Evolutionary conservation across 1,140 invertebrate species (phyloP).

Genomic region (Sarcophaga peregrina): DNA sequence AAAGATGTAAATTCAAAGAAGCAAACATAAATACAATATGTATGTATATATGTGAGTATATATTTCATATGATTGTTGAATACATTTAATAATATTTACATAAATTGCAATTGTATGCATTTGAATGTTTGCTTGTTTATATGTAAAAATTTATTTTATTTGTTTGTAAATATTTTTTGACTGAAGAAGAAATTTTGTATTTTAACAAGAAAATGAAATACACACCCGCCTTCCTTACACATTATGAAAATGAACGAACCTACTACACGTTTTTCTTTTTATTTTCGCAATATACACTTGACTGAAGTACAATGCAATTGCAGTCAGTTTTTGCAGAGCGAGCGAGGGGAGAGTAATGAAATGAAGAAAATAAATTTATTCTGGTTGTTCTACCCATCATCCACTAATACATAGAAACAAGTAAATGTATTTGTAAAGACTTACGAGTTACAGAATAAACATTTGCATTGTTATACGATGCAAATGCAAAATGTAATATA

Average conservation of each 20-base stretch:
- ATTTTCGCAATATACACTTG: conserved; percentile 14
- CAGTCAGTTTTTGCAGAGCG: conserved; percentile 23
- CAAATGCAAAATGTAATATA: too few species aligned
- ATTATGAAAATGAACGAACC: background rate
- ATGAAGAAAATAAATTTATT: too few species aligned
- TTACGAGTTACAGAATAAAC: too few species aligned
- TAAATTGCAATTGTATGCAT: background rate
- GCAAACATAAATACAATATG: too few species aligned
- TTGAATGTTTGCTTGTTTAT: background rate
- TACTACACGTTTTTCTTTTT: too few species aligned
- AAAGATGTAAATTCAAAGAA: too few species aligned
- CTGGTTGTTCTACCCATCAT: too few species aligned
- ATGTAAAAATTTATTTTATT: background rate
- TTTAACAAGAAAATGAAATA: conserved; percentile 24
- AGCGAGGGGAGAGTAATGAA: too few species aligned
- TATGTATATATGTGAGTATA: too few species aligned
- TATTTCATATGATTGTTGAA: conserved; percentile 36
- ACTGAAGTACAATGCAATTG: conserved; percentile 29
- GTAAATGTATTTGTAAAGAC: too few species aligned
- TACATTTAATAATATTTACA: background rate
- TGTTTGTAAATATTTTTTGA: conserved; percentile 2
- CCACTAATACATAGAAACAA: too few species aligned
- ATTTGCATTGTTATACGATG: too few species aligned
- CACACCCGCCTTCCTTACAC: background rate
- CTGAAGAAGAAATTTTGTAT: background rate